phyloP scores from a whole-genome alignment of 2,797 vertebrate genomes.

The Thalassophryne amazonica region DNA sequence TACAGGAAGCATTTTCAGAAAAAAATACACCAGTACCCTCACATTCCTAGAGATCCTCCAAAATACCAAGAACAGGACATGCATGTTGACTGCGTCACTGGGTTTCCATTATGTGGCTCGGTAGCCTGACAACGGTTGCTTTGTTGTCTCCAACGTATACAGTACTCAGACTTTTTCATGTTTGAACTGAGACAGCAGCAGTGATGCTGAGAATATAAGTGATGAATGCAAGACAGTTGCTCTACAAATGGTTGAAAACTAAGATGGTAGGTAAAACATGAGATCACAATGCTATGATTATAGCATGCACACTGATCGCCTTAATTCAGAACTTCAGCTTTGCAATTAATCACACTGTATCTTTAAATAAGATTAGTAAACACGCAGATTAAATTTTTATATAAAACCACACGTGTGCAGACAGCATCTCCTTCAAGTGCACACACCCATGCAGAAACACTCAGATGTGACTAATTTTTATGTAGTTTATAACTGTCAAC shows the following conservation, averaged over 20 bases:
- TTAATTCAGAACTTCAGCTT: constrained; percentile 40
- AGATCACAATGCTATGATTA: background rate
- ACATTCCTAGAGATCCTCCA: constrained; percentile 77
- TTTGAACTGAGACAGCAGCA: constrained; percentile 7
- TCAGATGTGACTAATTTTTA: background rate
- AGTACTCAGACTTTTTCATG: constrained; percentile 9
- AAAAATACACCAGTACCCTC: constrained; percentile 49
- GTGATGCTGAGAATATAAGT: background rate
- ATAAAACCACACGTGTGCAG: constrained; percentile 6
- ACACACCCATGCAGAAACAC: background rate
- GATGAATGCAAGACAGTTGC: background rate
- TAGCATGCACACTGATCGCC: too few relatives aligned
- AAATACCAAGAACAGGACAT: constrained; percentile 79
- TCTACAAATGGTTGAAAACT: background rate
- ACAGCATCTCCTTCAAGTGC: background rate
- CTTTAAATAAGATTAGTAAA: constrained; percentile 34
- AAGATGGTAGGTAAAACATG: background rate
- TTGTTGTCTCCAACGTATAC: constrained; percentile 36
- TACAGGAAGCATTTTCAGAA: constrained; percentile 53
- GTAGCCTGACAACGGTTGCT: constrained; percentile 50
- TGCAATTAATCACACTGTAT: constrained; percentile 39
- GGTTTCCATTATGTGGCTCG: constrained; percentile 55
- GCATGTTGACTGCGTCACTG: constrained; percentile 48
- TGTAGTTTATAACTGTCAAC: background rate
- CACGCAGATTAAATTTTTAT: constrained; percentile 4